Base-by-base conservation (phyloP, 2,888 invertebrate genomes). In the Pandemis cinnamomeana region DNA sequence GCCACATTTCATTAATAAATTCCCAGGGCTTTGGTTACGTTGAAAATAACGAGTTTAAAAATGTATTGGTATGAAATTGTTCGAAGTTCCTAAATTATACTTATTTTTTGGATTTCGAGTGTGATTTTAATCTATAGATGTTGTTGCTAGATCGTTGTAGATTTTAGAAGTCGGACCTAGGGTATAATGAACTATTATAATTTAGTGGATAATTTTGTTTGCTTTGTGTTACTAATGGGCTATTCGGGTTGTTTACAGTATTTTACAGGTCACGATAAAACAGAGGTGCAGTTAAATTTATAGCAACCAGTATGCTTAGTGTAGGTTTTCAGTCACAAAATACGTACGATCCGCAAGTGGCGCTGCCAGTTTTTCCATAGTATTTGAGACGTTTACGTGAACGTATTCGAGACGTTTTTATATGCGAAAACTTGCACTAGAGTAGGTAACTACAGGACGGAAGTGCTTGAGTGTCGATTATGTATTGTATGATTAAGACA, bases 111-210 rank as follows among this genome's bases (percentile, higher is more conserved):
- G 41, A 53, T 67, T 67, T 67, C 8, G 53, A 67, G 53, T 53
- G 67, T 36, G 42, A 46, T 11, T n/a, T 61, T 41, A 63, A 62
- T 72, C 53, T 75, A 77, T 80, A 81, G 77, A 69, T 81, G 82
- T 81, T 80, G 79, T 83, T 80, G 77, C 78, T 83, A 82, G 78
- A 67, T 77, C 72, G 76, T 78, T 66, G 67, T 78, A 79, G 77
- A 70, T 80, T 51, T 75, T 79, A 80, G 76, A 61, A 68, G 77
- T 79, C 76, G 80, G 78, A 78, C 75, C 76, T 79, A 81, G 70
- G 70, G 76, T 69, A 77, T 44, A 58, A 58, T 27, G 55, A 41
- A 48, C 48, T 20, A n/a, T n/a, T 20, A 20, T 55, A 36, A 70
- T 73, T 69, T 70, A 70, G 13, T 70, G 20, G 13, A 41, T 42